Base-by-base conservation (phyloP, 2,113 vertebrate species). In the Serinus canaria region DNA sequence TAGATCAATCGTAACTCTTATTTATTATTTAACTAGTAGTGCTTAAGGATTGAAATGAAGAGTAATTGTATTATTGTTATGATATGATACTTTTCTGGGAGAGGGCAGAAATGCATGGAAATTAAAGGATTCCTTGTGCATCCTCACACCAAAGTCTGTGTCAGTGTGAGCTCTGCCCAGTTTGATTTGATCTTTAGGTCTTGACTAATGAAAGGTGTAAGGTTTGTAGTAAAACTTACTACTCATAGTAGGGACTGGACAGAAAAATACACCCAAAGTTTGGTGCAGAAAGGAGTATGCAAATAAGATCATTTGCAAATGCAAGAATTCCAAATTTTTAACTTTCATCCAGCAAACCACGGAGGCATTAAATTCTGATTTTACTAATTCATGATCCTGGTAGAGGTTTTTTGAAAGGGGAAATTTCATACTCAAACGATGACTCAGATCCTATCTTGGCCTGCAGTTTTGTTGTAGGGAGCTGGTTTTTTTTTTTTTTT, bases 1-100 rank as follows among this genome's bases (percentile, higher is more conserved):
- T 97, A 98, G 98, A 99, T 99, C 99, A 99, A 98, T 99, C 97
- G 98, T 98, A 99, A 99, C 98, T 98, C 98, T 98, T 98, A 98
- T 99, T 99, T 99, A 98, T 98, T 98, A 98, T 98, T 98, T 99
- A 99, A 98, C 97, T 97, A 89, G 93, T 94, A 94, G 95, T 58
- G 94, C 97, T 96, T 92, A 97, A 96, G 96, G 96, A 98, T 96
- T 87, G 96, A 94, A 98, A 97, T 92, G 93, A 97, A 93, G 97
- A 97, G 91, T 94, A 96, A 97, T 96, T 92, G 74, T 96, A 74
- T 96, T 96, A 96, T 97, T 97, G 93, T 94, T 91, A 22, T 50
- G 89, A 90, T 95, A 74, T 41, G 85, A 94, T 94, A 67, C 62
- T 96, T 95, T 86, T 92, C 93, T 86, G 66, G 56, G 50, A 83